A percentile compares a stretch with the other conserved stretches of the same genome.
Evolutionary conservation across 2,888 invertebrate species (phyloP).

Genomic region (Nemurella pictetii): DNA sequence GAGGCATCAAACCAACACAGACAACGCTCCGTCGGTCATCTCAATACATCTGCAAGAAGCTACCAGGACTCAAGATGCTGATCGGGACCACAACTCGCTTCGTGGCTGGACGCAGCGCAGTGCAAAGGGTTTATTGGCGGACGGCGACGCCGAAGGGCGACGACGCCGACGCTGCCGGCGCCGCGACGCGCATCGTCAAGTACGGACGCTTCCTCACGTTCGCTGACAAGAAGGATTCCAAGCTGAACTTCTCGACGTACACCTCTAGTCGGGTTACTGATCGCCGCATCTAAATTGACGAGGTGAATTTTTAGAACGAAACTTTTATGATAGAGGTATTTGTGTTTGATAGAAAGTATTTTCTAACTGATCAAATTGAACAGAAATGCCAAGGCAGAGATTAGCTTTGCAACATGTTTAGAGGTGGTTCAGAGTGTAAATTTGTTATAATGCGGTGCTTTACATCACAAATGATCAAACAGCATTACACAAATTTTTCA

Average conservation of each 20-base stretch:
- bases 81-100: slow-evolving; percentile 72
- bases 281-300: not conserved
- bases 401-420: too few species aligned
- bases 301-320: too few species aligned
- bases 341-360: too few species aligned
- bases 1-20: not conserved
- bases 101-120: slow-evolving; percentile 72
- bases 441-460: too few species aligned
- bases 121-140: slow-evolving; percentile 78
- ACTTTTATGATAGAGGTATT: too few species aligned
- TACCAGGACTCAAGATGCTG: slow-evolving; percentile 50
- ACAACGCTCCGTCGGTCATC: not conserved
- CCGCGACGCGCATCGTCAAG: slow-evolving; percentile 38
- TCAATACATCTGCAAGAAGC: not conserved
- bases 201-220: slow-evolving; percentile 37
- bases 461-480: too few species aligned
- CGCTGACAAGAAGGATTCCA: slow-evolving; percentile 17
- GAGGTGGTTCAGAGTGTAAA: too few species aligned
- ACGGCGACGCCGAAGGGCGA: slow-evolving; percentile 48
- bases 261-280: not conserved
- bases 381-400: too few species aligned
- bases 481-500: too few species aligned
- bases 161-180: slow-evolving; percentile 15
- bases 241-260: slow-evolving; percentile 8
- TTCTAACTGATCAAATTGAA: too few species aligned